These are phyloP conservation scores for Microtus pennsylvanicus DNA, from an alignment of 2,113 vertebrate species.

Conservation along the genomic window DNA sequence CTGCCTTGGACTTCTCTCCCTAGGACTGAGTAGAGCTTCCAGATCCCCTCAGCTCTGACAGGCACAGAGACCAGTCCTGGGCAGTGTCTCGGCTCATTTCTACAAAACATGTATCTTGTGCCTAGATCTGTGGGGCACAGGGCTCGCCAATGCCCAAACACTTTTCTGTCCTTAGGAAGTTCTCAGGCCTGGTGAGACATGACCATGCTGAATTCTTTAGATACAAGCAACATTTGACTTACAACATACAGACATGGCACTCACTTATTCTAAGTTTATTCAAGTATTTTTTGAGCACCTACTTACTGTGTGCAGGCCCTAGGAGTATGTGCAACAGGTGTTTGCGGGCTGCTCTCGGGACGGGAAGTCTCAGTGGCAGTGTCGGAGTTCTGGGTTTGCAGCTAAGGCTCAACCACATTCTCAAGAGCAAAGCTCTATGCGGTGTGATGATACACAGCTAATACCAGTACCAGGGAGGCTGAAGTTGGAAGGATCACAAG, in stretches of 20 bases:
- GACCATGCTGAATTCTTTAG: neutral
- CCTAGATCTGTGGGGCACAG: neutral
- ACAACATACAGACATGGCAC: neutral
- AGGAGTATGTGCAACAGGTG: neutral
- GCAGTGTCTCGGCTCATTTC: neutral
- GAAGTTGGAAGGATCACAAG: neutral
- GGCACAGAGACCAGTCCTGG: neutral
- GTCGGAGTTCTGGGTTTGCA: neutral
- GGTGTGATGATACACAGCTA: neutral
- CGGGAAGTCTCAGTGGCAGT: neutral
- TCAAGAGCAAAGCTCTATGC: neutral
- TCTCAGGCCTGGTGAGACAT: neutral
- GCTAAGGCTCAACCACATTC: neutral
- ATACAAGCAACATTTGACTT: constrained; percentile 9
- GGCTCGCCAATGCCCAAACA: neutral
- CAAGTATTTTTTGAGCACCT: constrained; percentile 3
- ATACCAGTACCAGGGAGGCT: neutral
- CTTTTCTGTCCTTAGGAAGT: neutral
- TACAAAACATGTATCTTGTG: neutral
- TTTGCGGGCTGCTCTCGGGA: neutral
- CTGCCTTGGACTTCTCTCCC: neutral
- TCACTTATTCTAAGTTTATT: neutral
- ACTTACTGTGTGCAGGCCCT: neutral
- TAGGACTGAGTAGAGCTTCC: neutral
- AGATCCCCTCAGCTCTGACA: neutral